Percentiles rank a stretch among this genome's conserved stretches.
Conservation (phyloP, 37 sponge, comb jelly and placozoan genomes). For the Cladorhizidae sp. region DNA sequence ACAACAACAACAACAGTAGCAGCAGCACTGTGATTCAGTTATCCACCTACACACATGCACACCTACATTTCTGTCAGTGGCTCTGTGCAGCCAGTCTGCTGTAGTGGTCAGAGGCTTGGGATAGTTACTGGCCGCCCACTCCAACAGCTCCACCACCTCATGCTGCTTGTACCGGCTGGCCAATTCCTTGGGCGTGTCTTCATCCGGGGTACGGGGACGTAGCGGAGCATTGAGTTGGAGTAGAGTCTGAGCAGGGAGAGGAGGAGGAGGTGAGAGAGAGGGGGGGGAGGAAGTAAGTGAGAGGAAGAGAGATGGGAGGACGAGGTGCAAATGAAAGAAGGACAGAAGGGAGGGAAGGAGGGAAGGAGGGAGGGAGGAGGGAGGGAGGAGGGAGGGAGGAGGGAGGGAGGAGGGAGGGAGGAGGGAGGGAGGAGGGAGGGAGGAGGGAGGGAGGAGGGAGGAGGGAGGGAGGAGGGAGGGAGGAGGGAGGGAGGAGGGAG, state of each 20-base stretch:
- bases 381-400: neutral
- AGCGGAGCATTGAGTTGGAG: conserved; percentile 82
- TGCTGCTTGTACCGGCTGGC: conserved; percentile 72
- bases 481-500: no score
- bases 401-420: neutral
- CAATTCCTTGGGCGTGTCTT: conserved; percentile 82
- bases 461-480: conserved; percentile 10
- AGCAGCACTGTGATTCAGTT: neutral
- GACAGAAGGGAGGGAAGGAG: neutral
- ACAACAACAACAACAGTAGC: no score
- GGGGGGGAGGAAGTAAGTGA: neutral
- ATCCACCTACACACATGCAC: neutral
- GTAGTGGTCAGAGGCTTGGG: conserved; percentile 61
- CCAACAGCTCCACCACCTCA: conserved; percentile 70
- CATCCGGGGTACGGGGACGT: conserved; percentile 86
- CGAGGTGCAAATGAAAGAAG: neutral
- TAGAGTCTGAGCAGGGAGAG: conserved; percentile 15
- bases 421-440: conserved; percentile 17
- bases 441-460: conserved; percentile 45
- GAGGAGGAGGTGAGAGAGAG: neutral
- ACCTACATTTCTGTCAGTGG: conserved; percentile 70
- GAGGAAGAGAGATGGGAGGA: conserved; percentile 18
- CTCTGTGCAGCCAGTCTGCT: conserved; percentile 73
- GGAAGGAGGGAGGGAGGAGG: neutral
- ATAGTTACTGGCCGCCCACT: conserved; percentile 62